Evolutionary conservation across 2,888 invertebrate species (phyloP).

Genomic region (Sphaeridia pumilis): DNA sequence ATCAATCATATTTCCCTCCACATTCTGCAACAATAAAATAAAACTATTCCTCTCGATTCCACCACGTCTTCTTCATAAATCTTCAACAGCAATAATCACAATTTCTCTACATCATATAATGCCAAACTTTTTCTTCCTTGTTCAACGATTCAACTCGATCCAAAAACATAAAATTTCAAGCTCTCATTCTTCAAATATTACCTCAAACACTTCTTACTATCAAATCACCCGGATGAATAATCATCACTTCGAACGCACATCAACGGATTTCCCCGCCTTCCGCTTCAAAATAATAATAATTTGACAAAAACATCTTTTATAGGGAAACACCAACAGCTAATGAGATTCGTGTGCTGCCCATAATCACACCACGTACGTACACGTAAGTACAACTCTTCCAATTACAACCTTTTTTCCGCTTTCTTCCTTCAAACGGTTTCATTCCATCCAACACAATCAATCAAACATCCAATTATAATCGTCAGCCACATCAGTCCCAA

Average conservation of each 20-base stretch:
- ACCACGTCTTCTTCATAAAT: background rate
- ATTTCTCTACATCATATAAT: background rate
- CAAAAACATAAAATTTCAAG: background rate
- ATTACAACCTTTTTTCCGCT: no score
- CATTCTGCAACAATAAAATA: constrained; percentile 1
- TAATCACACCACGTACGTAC: no score
- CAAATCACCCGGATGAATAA: background rate
- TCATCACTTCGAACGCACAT: constrained; percentile 8
- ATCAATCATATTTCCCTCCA: no score
- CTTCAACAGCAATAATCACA: background rate
- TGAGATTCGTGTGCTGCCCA: no score
- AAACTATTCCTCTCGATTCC: background rate
- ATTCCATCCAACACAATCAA: constrained; percentile 31
- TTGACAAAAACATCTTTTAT: no score
- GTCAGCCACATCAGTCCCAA: background rate
- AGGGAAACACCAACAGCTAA: no score
- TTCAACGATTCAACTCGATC: background rate
- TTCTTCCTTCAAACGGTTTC: no score
- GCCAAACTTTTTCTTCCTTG: background rate
- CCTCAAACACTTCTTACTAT: background rate
- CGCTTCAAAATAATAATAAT: no score
- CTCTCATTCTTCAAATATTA: background rate
- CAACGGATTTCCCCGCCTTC: constrained; percentile 1
- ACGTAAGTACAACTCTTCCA: no score
- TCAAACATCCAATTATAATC: constrained; percentile 33